A percentile compares a stretch with the other conserved stretches of the same genome.
Conservation (phyloP, 2,888 invertebrate species). For the Cerceris rybyensis region DNA sequence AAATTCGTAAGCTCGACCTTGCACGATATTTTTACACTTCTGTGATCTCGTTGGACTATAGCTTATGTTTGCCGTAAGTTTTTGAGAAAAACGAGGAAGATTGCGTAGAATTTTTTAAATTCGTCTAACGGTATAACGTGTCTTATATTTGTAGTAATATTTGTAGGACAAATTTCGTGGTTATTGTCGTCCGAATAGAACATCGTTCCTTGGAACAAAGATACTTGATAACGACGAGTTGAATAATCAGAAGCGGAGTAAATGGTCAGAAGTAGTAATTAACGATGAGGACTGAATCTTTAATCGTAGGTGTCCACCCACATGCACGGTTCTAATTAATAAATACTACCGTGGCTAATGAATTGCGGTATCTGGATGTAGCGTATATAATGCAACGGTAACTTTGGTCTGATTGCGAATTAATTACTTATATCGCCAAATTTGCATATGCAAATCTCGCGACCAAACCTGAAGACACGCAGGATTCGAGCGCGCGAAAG, state of each 20-base stretch:
- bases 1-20: conserved; percentile 25
- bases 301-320: conserved; percentile 49
- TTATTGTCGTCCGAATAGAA: not conserved
- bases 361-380: conserved; percentile 75
- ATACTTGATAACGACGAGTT: not conserved
- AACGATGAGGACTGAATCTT: conserved; percentile 50
- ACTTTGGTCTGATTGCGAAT: conserved; percentile 78
- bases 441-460: conserved; percentile 80
- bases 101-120: too few species aligned
- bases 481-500: conserved; percentile 33
- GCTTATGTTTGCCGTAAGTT: too few species aligned
- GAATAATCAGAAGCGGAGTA: not conserved
- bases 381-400: conserved; percentile 69
- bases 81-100: too few species aligned
- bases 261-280: conserved; percentile 36
- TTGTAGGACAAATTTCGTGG: not conserved
- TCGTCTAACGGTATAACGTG: too few species aligned
- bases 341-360: conserved; percentile 76
- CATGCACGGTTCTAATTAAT: conserved; percentile 66
- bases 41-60: too few species aligned
- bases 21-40: conserved; percentile 16
- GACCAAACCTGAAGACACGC: conserved; percentile 55
- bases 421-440: conserved; percentile 80
- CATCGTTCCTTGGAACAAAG: not conserved
- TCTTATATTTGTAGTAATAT: not conserved